phyloP scores from a whole-genome alignment of 2,113 vertebrate genomes.

The Pogonocichla stellata region DNA sequence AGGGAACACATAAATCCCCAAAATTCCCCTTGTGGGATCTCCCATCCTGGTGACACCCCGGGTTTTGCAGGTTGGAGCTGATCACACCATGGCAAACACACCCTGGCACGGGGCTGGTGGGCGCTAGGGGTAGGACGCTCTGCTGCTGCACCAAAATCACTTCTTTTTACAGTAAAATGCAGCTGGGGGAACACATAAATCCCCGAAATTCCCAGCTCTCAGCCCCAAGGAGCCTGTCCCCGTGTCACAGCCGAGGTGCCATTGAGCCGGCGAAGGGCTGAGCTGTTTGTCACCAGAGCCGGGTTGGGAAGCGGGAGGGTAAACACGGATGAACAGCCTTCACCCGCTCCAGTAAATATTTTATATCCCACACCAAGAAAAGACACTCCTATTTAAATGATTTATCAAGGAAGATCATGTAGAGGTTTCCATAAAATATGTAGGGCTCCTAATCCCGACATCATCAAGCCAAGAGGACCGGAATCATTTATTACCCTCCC shows the following conservation, averaged over 20 bases:
- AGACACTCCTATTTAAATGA: conserved; percentile 65
- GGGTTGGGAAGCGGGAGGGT: background rate
- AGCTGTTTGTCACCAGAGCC: background rate
- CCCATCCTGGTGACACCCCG: no score
- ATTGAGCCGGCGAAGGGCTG: background rate
- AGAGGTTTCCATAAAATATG: conserved; percentile 71
- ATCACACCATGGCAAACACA: accelerated
- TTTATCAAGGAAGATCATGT: conserved; percentile 67
- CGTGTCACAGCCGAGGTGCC: background rate
- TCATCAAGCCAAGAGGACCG: conserved; percentile 56
- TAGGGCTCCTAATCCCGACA: conserved; percentile 70
- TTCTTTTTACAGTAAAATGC: accelerated
- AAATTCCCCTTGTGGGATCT: no score
- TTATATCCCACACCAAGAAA: conserved; percentile 52
- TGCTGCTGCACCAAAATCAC: accelerated
- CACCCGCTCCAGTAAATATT: conserved; percentile 52
- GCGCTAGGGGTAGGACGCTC: accelerated
- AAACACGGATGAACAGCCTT: conserved; percentile 44
- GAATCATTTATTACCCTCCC: conserved; percentile 57
- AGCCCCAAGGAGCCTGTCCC: background rate
- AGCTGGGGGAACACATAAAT: accelerated
- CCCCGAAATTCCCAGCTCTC: background rate
- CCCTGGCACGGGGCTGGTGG: background rate
- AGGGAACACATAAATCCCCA: accelerated
- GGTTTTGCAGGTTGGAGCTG: no score